Evolutionary conservation across 2,888 invertebrate genomes (phyloP).

Genomic region (Arge pagana): DNA sequence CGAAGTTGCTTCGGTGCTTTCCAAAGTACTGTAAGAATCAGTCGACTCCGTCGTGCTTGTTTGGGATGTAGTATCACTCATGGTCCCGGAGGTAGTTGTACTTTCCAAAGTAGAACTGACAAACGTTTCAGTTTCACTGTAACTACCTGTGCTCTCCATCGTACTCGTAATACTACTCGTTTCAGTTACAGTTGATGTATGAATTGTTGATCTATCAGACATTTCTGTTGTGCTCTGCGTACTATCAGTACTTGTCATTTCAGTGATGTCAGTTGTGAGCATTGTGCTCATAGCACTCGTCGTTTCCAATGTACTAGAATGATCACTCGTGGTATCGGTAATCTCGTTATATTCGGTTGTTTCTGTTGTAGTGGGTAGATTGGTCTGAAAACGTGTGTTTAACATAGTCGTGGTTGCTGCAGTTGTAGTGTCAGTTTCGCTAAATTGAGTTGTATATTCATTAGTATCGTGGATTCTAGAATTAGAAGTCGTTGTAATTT

Average conservation of each 20-base stretch:
- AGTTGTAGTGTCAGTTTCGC: too few species aligned
- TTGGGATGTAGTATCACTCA: constrained; percentile 15
- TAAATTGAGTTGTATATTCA: too few species aligned
- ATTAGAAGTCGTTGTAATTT: too few species aligned
- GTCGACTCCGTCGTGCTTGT: constrained; percentile 10
- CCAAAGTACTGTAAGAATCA: constrained; percentile 9
- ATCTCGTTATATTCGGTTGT: constrained; percentile 8
- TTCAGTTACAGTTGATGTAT: constrained; percentile 22
- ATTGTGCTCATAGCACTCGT: neutral
- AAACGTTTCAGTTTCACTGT: constrained; percentile 14
- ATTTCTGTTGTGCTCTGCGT: neutral
- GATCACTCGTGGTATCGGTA: neutral
- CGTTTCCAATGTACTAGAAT: neutral
- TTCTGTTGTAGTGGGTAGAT: constrained; percentile 7
- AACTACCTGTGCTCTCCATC: constrained; percentile 14
- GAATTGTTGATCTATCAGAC: too few species aligned
- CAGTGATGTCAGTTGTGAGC: constrained; percentile 5
- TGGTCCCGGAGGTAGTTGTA: too few species aligned
- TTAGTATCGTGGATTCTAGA: too few species aligned
- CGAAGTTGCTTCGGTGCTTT: constrained; percentile 6
- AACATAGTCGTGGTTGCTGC: too few species aligned
- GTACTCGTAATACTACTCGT: constrained; percentile 26
- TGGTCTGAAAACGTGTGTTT: too few species aligned
- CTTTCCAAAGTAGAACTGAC: too few species aligned
- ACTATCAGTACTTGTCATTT: constrained; percentile 5